These are phyloP conservation scores for Ditula angustiorana DNA, from an alignment of 2,888 invertebrate genomes.

Conservation along the genomic window DNA sequence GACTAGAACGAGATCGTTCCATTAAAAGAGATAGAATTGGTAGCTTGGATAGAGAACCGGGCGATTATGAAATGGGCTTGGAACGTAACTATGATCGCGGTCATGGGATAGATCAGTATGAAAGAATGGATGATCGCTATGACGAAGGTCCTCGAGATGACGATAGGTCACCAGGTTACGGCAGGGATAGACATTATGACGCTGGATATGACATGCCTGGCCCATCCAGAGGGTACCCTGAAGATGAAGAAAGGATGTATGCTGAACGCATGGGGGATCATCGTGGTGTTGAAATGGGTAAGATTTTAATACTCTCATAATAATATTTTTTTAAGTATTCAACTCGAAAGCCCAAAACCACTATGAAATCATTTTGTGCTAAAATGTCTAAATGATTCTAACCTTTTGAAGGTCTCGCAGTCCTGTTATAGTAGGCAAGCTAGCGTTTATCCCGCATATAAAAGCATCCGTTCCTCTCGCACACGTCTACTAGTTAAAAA, in stretches of 20 bases:
- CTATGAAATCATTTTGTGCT: no score
- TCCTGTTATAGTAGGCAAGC: no score
- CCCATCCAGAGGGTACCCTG: slow-evolving; percentile 79
- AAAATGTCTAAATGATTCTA: no score
- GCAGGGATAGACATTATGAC: slow-evolving; percentile 79
- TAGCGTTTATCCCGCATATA: no score
- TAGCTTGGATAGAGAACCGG: slow-evolving; percentile 79
- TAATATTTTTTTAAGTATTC: no score
- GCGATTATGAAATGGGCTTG: slow-evolving; percentile 76
- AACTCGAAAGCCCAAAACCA: no score
- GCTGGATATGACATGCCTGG: slow-evolving; percentile 76
- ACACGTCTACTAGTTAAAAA: no score
- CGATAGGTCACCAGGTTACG: slow-evolving; percentile 77
- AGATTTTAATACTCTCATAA: slow-evolving; percentile 43
- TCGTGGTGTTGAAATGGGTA: slow-evolving; percentile 76
- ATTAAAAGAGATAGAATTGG: slow-evolving; percentile 77
- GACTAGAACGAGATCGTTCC: slow-evolving; percentile 82
- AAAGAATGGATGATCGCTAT: slow-evolving; percentile 76
- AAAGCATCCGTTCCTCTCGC: no score
- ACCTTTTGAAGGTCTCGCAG: no score
- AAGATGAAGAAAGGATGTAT: slow-evolving; percentile 83
- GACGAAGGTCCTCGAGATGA: slow-evolving; percentile 76
- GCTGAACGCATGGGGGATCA: slow-evolving; percentile 78
- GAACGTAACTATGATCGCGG: slow-evolving; percentile 80
- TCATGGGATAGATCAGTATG: slow-evolving; percentile 81